These are phyloP conservation scores for Urechis unicinctus DNA, from an alignment of 2,888 invertebrate genomes.

Conservation along the genomic window DNA sequence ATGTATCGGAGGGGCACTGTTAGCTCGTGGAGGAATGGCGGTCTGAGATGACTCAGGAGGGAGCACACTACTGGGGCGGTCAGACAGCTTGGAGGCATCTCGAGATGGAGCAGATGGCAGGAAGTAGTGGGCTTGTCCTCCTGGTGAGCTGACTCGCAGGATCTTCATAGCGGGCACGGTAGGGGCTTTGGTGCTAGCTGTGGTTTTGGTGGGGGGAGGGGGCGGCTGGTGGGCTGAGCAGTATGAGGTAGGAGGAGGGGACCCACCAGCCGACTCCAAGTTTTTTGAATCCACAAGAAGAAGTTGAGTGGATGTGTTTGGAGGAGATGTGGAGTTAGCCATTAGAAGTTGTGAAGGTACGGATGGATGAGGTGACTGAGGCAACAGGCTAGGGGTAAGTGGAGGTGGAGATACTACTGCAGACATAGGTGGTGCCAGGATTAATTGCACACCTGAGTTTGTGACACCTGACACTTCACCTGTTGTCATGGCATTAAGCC, in stretches of 20 bases:
- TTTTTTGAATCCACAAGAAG: conserved; percentile 11
- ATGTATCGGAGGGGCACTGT: conserved; percentile 12
- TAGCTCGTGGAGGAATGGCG: conserved; percentile 9
- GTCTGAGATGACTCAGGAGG: not conserved
- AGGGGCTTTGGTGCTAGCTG: not conserved
- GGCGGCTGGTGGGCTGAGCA: not conserved
- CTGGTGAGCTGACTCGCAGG: conserved; percentile 19
- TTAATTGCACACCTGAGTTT: too few relatives aligned
- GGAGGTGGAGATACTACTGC: not conserved
- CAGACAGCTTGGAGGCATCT: not conserved
- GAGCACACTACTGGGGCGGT: conserved; percentile 10
- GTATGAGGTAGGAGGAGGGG: not conserved
- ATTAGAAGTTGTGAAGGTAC: not conserved
- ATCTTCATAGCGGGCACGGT: conserved; percentile 6
- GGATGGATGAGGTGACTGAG: too few relatives aligned
- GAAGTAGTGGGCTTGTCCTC: conserved; percentile 19
- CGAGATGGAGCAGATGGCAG: not conserved
- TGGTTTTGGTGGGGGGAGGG: not conserved
- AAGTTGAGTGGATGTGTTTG: not conserved
- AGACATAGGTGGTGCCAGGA: too few relatives aligned
- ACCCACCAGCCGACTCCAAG: conserved; percentile 9
- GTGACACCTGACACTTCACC: too few relatives aligned
- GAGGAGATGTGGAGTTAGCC: not conserved
- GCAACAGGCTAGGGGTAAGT: too few relatives aligned
- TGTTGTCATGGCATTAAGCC: too few relatives aligned